Conservation (phyloP, 1,140 invertebrate genomes). For the Sarcophaga bullata region DNA sequence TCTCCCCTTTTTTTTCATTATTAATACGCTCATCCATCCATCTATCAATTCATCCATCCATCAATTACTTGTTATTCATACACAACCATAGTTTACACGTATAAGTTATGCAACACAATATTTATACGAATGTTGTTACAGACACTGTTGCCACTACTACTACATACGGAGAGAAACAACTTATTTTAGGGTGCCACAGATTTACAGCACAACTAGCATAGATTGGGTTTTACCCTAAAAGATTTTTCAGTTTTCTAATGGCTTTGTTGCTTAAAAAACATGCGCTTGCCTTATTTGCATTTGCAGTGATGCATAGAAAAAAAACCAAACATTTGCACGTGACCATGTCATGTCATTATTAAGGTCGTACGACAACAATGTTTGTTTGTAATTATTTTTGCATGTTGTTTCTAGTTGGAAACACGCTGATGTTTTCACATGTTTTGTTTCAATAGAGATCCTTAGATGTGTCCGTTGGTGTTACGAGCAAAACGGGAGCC, state of each 20-base stretch:
- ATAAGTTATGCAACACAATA: constrained; percentile 24
- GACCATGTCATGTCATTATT: background rate
- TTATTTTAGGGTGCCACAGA: no score
- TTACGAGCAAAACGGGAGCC: no score
- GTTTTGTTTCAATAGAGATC: background rate
- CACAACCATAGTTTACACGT: background rate
- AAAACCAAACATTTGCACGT: background rate
- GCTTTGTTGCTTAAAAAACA: background rate
- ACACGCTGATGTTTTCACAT: constrained; percentile 3
- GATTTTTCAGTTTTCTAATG: no score
- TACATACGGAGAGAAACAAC: background rate
- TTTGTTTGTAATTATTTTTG: no score
- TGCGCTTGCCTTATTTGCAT: background rate
- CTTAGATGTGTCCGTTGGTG: no score
- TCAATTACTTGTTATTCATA: background rate
- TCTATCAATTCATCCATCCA: background rate
- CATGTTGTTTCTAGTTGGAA: background rate
- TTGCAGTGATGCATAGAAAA: background rate
- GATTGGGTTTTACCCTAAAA: no score
- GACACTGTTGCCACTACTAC: background rate
- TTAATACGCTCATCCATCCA: background rate
- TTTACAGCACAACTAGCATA: no score
- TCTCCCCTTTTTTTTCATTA: background rate
- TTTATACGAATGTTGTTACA: background rate
- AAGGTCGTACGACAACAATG: background rate